A percentile compares a stretch with the other conserved stretches of the same genome.
Evolutionary conservation across 2,888 invertebrate species (phyloP).

Genomic region (Conops quadrifasciatus): DNA sequence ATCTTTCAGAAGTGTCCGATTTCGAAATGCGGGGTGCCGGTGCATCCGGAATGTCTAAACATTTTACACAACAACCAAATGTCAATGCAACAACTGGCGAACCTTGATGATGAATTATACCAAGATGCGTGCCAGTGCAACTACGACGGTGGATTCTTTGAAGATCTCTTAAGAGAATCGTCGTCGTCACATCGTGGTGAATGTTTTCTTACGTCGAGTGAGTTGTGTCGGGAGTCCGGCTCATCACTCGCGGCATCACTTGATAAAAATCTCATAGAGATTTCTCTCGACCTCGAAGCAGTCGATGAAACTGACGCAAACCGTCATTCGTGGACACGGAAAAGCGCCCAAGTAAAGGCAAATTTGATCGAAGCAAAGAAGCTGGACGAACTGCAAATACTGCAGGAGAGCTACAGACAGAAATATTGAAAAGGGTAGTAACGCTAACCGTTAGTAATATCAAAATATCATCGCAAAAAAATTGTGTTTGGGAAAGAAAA

Average conservation of each 20-base stretch:
- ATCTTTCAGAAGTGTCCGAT: background rate
- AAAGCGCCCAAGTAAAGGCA: background rate
- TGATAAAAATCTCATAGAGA: background rate
- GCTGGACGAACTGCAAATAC: background rate
- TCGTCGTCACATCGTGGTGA: background rate
- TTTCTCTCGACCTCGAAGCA: too few species aligned
- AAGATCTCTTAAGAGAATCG: background rate
- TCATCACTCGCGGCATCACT: background rate
- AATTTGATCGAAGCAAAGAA: background rate
- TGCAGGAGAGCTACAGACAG: background rate
- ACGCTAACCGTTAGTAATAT: too few species aligned
- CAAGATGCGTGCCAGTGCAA: background rate
- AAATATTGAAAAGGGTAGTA: background rate
- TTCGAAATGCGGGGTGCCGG: background rate
- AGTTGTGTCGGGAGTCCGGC: background rate
- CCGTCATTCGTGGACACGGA: background rate
- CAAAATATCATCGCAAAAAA: too few species aligned
- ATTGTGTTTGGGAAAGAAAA: too few species aligned
- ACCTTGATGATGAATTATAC: background rate
- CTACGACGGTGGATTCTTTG: background rate
- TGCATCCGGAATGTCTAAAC: slow-evolving; percentile 4
- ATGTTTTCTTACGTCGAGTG: background rate
- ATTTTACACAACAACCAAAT: background rate
- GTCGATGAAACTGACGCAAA: background rate
- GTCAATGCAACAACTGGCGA: background rate